Percentiles rank a stretch among this genome's conserved stretches.
These are phyloP conservation scores for Perca fluviatilis DNA, from an alignment of 2,113 vertebrate species.

Conservation along the genomic window DNA sequence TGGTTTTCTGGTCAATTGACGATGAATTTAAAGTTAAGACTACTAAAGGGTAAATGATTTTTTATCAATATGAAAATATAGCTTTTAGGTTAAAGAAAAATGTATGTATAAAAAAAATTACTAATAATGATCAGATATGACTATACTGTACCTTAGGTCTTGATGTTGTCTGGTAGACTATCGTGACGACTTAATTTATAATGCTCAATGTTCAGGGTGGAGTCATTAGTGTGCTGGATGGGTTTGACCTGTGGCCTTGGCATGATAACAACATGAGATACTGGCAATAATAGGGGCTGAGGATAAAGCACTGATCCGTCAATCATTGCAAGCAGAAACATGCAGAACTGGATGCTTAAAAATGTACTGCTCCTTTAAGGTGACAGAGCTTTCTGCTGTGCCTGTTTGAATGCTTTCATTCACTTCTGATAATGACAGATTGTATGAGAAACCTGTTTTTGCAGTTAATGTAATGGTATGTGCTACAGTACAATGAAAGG, in stretches of 20 bases:
- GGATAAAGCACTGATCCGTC: too few relatives aligned
- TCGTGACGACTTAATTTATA: not conserved
- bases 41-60: not conserved
- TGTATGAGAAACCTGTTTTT: not conserved
- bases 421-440: too few relatives aligned
- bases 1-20: not conserved
- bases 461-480: not conserved
- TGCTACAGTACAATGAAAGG: not conserved
- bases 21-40: not conserved
- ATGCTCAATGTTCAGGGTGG: not conserved
- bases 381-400: not conserved
- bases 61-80: too few relatives aligned
- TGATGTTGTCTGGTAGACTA: not conserved
- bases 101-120: too few relatives aligned
- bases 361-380: too few relatives aligned
- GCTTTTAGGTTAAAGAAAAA: too few relatives aligned
- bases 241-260: not conserved
- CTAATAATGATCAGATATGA: not conserved
- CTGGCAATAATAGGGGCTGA: too few relatives aligned
- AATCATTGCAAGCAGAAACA: too few relatives aligned
- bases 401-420: not conserved
- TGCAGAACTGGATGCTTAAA: too few relatives aligned
- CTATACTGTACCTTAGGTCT: not conserved
- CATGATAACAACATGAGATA: too few relatives aligned
- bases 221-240: not conserved